Conservation (phyloP, 1,140 invertebrate genomes). For the Medauroidea extradentata region DNA sequence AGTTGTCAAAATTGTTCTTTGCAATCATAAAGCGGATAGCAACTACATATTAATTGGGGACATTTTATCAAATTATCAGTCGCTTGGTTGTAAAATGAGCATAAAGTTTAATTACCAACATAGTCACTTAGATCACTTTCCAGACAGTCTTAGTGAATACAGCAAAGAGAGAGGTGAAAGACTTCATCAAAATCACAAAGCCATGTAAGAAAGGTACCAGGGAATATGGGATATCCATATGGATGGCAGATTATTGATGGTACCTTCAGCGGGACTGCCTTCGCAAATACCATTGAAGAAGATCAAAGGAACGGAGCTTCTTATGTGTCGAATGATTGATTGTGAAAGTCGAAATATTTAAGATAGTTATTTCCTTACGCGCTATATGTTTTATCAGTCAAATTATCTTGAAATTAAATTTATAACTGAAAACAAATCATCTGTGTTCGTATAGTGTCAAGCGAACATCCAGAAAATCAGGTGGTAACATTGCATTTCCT, state of each 20-base stretch:
- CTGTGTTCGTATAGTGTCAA: no score
- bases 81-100: constrained; percentile 1
- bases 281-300: no score
- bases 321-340: no score
- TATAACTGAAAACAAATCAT: no score
- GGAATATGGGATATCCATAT: constrained; percentile 27
- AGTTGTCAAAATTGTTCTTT: not conserved
- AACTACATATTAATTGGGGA: no score
- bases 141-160: constrained; percentile 25
- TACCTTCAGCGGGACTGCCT: not conserved
- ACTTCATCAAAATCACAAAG: constrained; percentile 32
- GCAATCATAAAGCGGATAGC: not conserved
- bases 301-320: no score
- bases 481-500: no score
- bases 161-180: constrained; percentile 34
- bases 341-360: no score
- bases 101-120: not conserved
- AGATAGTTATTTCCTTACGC: no score
- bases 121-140: constrained; percentile 26
- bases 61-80: not conserved
- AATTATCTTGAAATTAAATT: no score
- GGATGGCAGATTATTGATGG: constrained; percentile 32
- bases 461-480: no score
- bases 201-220: constrained; percentile 29
- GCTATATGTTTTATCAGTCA: no score